Evolutionary conservation across 2,113 vertebrate species (phyloP).

Genomic region (Serilophus lunatus): DNA sequence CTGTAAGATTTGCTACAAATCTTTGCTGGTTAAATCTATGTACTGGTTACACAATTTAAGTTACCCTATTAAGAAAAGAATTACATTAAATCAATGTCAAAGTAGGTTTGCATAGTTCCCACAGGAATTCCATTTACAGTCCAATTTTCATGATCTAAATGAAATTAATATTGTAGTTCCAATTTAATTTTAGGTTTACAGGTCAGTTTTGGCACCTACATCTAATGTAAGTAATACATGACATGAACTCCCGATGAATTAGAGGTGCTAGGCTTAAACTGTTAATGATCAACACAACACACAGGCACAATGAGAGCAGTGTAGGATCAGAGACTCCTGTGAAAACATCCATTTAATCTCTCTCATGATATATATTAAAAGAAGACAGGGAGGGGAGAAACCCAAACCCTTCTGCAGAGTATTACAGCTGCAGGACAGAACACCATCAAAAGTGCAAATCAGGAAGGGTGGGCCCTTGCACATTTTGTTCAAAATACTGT

Average conservation of each 20-base stretch:
- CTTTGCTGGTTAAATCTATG: not conserved
- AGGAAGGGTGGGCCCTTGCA: constrained; percentile 61
- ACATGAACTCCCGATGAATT: not conserved
- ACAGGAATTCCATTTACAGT: constrained; percentile 27
- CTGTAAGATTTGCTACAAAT: not conserved
- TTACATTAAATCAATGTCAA: constrained; percentile 37
- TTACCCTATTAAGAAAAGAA: constrained; percentile 11
- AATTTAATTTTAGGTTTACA: constrained; percentile 48
- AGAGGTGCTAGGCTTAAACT: not conserved
- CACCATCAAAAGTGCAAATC: not conserved
- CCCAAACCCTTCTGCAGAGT: not conserved
- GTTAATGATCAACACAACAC: not conserved
- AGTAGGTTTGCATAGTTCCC: not conserved
- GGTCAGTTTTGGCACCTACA: constrained; percentile 25
- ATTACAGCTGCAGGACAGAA: constrained; percentile 4
- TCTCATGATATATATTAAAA: not conserved
- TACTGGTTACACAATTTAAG: not conserved
- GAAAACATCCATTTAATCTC: not conserved
- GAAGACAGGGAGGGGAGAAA: not conserved
- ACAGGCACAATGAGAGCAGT: not conserved
- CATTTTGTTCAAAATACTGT: constrained; percentile 6
- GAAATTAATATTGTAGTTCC: constrained; percentile 37
- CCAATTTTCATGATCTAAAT: constrained; percentile 11
- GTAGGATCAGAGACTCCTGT: not conserved
- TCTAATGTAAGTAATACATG: constrained; percentile 30